A percentile compares a stretch with the other conserved stretches of the same genome.
Conservation (phyloP, 2,888 invertebrate genomes). For the Linyphia triangularis region DNA sequence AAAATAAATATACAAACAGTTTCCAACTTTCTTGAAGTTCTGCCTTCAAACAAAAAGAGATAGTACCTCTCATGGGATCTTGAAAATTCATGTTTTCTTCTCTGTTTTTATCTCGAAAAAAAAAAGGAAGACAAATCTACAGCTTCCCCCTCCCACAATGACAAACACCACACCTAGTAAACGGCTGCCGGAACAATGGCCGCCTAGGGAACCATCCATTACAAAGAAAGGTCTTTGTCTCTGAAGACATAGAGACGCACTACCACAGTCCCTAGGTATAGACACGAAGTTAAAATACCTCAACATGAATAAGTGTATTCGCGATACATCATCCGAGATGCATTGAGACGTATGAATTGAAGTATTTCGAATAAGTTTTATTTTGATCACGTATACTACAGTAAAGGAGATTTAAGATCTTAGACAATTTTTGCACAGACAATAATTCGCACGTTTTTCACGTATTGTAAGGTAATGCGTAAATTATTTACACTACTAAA, state of each 20-base stretch:
- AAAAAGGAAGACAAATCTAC: not conserved
- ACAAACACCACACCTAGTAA: not conserved
- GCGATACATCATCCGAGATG: not conserved
- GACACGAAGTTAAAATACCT: not conserved
- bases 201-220: slow-evolving; percentile 16
- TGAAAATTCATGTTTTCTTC: slow-evolving; percentile 5
- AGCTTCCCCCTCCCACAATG: not conserved
- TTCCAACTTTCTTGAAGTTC: not conserved
- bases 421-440: too few relatives aligned
- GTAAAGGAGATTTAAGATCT: too few relatives aligned
- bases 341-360: not conserved
- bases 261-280: not conserved
- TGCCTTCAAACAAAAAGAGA: not conserved
- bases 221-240: not conserved
- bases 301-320: slow-evolving; percentile 10
- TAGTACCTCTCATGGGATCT: not conserved
- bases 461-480: too few relatives aligned
- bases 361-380: too few relatives aligned
- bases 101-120: slow-evolving; percentile 1
- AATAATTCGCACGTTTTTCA: too few relatives aligned
- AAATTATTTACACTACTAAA: too few relatives aligned
- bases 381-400: too few relatives aligned
- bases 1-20: not conserved
- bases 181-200: not conserved
- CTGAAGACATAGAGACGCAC: not conserved